These are phyloP conservation scores for Tachuris rubrigastra DNA, from an alignment of 2,113 vertebrate species.

Conservation along the genomic window DNA sequence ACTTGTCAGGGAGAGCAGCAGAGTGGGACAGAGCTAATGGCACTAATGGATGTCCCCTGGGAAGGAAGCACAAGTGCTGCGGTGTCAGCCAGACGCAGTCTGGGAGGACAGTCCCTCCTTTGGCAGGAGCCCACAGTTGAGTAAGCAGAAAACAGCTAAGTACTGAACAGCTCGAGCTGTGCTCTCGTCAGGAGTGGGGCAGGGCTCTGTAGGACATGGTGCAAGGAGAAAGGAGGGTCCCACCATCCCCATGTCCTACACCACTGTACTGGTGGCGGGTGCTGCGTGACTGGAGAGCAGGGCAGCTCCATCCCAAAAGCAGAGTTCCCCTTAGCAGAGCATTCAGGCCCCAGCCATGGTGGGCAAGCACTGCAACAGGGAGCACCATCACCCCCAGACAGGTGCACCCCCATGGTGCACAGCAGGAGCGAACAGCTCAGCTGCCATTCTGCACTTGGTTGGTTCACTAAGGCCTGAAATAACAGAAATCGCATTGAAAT, in stretches of 20 bases:
- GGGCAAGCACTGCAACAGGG: neutral
- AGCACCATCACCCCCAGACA: neutral
- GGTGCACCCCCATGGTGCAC: fast-evolving
- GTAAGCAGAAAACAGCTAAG: neutral
- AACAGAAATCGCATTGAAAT: neutral
- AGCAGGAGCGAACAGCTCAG: neutral
- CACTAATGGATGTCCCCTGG: neutral
- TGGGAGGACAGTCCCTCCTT: neutral
- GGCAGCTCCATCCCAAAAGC: neutral
- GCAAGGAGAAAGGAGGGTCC: neutral
- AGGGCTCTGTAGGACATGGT: neutral
- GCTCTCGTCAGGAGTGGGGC: too few relatives aligned
- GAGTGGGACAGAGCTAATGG: neutral
- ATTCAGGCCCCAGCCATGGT: neutral
- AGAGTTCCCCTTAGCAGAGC: neutral
- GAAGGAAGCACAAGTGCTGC: neutral
- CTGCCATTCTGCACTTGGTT: neutral
- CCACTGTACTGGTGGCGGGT: too few relatives aligned
- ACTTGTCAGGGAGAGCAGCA: neutral
- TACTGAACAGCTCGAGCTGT: neutral
- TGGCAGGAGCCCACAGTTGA: neutral
- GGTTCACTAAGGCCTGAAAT: neutral
- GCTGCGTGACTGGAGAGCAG: neutral
- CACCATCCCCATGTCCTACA: fast-evolving
- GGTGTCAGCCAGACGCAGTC: neutral